phyloP scores from a whole-genome alignment of 1,140 invertebrate genomes.

The Thaumetopoea pityocampa region DNA sequence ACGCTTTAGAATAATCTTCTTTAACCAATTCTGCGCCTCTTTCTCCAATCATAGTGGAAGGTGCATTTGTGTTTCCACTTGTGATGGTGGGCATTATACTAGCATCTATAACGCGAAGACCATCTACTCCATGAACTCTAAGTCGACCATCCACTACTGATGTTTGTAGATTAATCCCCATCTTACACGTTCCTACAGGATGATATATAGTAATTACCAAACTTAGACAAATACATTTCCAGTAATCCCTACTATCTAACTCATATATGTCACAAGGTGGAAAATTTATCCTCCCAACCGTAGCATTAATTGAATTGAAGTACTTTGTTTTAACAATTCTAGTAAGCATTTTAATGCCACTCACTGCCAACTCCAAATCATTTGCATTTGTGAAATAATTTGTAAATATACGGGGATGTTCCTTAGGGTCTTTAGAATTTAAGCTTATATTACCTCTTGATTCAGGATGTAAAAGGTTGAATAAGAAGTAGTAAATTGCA shows the following conservation, averaged over 20 bases:
- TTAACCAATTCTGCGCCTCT: conserved; percentile 85
- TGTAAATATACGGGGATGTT: conserved; percentile 86
- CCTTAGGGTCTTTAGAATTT: conserved; percentile 56
- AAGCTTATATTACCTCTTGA: conserved; percentile 67
- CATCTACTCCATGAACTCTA: conserved; percentile 79
- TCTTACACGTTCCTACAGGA: conserved; percentile 84
- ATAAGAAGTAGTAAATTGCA: conserved; percentile 46
- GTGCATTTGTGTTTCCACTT: conserved; percentile 85
- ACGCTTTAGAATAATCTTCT: conserved; percentile 74
- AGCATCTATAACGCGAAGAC: conserved; percentile 85
- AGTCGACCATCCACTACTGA: conserved; percentile 82
- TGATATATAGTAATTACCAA: conserved; percentile 80
- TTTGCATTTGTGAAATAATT: conserved; percentile 85
- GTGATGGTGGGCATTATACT: conserved; percentile 86
- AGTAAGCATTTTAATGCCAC: conserved; percentile 71
- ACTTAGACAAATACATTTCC: conserved; percentile 78
- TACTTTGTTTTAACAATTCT: conserved; percentile 58
- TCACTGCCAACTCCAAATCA: conserved; percentile 80
- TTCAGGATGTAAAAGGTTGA: conserved; percentile 71
- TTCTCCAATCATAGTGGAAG: conserved; percentile 86
- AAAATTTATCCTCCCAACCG: conserved; percentile 59
- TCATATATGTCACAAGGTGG: conserved; percentile 55
- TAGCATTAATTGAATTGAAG: conserved; percentile 58
- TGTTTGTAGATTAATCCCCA: conserved; percentile 78
- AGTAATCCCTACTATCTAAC: conserved; percentile 78